Evolutionary conservation across 2,797 vertebrate species (phyloP).

Genomic region (Aphelocoma californica): DNA sequence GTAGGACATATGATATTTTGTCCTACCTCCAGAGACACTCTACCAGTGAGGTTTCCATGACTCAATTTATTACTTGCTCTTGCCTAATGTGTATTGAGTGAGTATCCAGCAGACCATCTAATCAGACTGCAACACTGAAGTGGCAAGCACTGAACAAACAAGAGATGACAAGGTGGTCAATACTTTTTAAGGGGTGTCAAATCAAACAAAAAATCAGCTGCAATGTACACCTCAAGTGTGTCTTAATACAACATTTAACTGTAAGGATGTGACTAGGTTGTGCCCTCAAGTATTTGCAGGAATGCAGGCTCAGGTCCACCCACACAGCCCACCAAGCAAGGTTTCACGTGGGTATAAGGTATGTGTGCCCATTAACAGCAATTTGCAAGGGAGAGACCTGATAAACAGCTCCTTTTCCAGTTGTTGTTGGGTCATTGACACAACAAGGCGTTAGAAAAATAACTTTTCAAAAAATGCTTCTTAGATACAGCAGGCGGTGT

Average conservation of each 20-base stretch:
- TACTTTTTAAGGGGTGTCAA: neutral
- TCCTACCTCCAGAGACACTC: neutral
- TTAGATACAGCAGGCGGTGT: neutral
- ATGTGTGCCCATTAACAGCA: neutral
- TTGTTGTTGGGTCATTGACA: neutral
- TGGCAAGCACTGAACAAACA: neutral
- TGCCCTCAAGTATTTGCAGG: neutral
- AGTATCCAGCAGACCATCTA: neutral
- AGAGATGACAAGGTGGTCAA: neutral
- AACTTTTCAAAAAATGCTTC: neutral
- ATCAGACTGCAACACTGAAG: neutral
- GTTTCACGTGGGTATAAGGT: conserved; percentile 2
- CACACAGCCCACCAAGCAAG: neutral
- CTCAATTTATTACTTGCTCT: neutral
- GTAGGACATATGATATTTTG: neutral
- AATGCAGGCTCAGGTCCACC: neutral
- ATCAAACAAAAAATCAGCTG: neutral
- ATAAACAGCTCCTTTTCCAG: neutral
- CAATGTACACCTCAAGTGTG: neutral
- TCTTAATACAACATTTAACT: neutral
- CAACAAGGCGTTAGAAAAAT: neutral
- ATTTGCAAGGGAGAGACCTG: conserved; percentile 3
- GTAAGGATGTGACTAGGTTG: neutral
- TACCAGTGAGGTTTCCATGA: neutral
- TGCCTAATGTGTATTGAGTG: neutral